Percentiles rank a stretch among this genome's conserved stretches.
Conservation (phyloP, 2,113 vertebrate genomes). For the Spea multiplicata region DNA sequence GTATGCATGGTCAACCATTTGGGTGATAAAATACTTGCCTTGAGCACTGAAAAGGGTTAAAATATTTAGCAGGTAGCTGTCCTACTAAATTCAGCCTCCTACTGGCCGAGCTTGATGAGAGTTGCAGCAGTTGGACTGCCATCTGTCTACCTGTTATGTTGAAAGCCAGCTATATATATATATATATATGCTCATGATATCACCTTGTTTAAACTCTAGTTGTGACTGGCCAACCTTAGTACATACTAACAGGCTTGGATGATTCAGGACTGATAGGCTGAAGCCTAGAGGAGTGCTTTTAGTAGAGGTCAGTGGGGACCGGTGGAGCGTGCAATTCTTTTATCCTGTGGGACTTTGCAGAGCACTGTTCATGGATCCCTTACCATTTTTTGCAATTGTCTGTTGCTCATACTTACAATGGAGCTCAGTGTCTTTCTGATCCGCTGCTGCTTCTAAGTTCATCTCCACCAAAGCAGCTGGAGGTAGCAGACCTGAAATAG, state of each 20-base stretch:
- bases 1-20: too few relatives aligned
- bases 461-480: not conserved
- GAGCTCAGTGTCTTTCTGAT: slow-evolving; percentile 31
- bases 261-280: slow-evolving; percentile 1
- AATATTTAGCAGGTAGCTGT: too few relatives aligned
- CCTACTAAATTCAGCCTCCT: too few relatives aligned
- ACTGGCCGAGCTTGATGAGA: too few relatives aligned
- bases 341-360: slow-evolving; percentile 7
- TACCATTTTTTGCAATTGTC: slow-evolving; percentile 32
- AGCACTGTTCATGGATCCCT: slow-evolving; percentile 16
- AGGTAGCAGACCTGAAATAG: not conserved
- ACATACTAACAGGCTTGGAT: too few relatives aligned
- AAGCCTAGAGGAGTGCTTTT: slow-evolving; percentile 1
- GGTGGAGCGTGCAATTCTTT: slow-evolving; percentile 36
- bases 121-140: too few relatives aligned
- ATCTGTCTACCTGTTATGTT: too few relatives aligned
- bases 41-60: too few relatives aligned
- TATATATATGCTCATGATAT: not conserved
- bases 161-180: not conserved
- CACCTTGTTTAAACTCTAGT: too few relatives aligned
- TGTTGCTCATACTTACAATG: slow-evolving; percentile 21
- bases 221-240: too few relatives aligned
- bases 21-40: too few relatives aligned
- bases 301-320: slow-evolving; percentile 34
- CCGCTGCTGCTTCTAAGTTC: not conserved